phyloP scores from a whole-genome alignment of 2,888 invertebrate species.

The Dynastes hyllus region DNA sequence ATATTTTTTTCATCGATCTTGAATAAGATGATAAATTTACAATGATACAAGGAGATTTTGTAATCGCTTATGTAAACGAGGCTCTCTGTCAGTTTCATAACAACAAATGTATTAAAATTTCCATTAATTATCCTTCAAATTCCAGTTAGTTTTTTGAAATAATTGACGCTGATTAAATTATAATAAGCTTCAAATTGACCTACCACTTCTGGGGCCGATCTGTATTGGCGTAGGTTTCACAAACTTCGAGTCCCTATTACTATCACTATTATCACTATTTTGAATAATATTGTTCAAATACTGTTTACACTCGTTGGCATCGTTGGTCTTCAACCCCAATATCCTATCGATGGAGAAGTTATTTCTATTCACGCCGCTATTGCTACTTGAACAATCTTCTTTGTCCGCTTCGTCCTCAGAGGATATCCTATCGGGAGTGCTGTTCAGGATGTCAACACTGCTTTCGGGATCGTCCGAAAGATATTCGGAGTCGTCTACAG shows the following conservation, averaged over 20 bases:
- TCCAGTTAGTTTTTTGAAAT: too few species aligned
- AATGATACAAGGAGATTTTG: too few species aligned
- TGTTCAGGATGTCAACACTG: slow-evolving; percentile 54
- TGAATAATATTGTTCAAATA: slow-evolving; percentile 43
- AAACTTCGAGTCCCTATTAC: slow-evolving; percentile 62
- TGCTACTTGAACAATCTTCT: slow-evolving; percentile 57
- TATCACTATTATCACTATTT: slow-evolving; percentile 54
- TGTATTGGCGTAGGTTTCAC: slow-evolving; percentile 66
- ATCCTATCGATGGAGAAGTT: slow-evolving; percentile 71
- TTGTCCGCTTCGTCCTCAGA: slow-evolving; percentile 54
- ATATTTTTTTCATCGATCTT: too few species aligned
- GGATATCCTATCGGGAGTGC: slow-evolving; percentile 47
- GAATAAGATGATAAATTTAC: too few species aligned
- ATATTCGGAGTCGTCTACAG: slow-evolving; percentile 63
- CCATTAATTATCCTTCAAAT: too few species aligned
- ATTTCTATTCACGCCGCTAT: slow-evolving; percentile 61
- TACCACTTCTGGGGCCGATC: slow-evolving; percentile 46
- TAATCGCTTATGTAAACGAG: too few species aligned
- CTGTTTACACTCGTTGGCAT: slow-evolving; percentile 44
- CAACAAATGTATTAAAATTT: too few species aligned
- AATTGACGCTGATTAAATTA: too few species aligned
- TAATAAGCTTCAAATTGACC: slow-evolving; percentile 7
- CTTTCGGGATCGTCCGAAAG: slow-evolving; percentile 56
- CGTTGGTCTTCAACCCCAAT: slow-evolving; percentile 62
- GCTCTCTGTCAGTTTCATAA: too few species aligned